A percentile compares a stretch with the other conserved stretches of the same genome.
phyloP scores from a whole-genome alignment of 1,140 invertebrate genomes.

The Luehdorfia chinensis region DNA sequence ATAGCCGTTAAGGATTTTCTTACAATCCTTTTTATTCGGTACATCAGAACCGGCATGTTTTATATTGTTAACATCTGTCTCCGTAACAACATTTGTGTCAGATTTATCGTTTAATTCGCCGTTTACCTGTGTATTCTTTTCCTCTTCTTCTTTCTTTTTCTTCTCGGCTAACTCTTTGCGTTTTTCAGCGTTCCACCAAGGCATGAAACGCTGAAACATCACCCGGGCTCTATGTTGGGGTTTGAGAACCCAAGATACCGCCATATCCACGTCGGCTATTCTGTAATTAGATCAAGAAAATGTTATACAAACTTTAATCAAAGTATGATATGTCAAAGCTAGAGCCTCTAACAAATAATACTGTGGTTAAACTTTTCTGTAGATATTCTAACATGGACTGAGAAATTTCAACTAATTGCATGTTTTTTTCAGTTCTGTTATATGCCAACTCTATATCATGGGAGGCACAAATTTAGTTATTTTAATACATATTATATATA shows the following conservation, averaged over 20 bases:
- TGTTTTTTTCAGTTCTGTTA: too few relatives aligned
- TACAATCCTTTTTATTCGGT: neutral
- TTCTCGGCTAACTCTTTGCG: constrained; percentile 55
- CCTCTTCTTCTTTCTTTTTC: constrained; percentile 39
- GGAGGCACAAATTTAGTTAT: too few relatives aligned
- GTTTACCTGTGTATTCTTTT: constrained; percentile 20
- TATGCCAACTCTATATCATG: too few relatives aligned
- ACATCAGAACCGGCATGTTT: neutral
- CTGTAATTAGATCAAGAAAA: too few relatives aligned
- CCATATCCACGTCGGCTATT: constrained; percentile 67
- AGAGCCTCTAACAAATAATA: too few relatives aligned
- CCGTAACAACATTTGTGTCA: neutral
- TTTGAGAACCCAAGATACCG: constrained; percentile 71
- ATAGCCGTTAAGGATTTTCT: too few relatives aligned
- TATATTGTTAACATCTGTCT: neutral
- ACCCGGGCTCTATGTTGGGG: constrained; percentile 60
- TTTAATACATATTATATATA: too few relatives aligned
- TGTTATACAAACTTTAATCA: too few relatives aligned
- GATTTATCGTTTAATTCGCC: neutral
- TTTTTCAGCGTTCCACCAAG: constrained; percentile 65
- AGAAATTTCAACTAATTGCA: too few relatives aligned
- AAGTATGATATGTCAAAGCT: too few relatives aligned
- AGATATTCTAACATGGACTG: too few relatives aligned
- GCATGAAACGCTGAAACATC: constrained; percentile 72
- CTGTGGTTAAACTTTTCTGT: too few relatives aligned